Base-by-base conservation (phyloP, 2,113 vertebrate genomes). In the Geococcyx californianus region DNA sequence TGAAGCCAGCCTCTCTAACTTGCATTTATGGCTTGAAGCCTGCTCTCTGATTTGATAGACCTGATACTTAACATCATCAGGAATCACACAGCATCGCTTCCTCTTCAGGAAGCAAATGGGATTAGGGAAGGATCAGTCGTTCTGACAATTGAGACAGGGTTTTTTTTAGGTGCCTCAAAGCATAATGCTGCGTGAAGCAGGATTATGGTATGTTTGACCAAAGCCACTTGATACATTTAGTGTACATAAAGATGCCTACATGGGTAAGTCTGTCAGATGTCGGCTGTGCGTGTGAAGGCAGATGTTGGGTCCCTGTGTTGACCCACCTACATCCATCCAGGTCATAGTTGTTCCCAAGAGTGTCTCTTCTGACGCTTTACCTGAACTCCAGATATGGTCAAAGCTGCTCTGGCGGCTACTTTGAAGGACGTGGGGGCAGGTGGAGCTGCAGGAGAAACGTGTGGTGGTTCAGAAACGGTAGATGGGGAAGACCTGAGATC, bases 61-160 rank as follows among this genome's bases (percentile, higher is more conserved):
- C 63, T 29, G 72, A 85, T 90, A 28, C 21, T 83, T 82, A 40
- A 64, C 21, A 7, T 76, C 59, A 20, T 20, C 58, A 10, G 79
- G 92, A 79, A 58, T 83, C 79, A 4, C 2, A 8, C 15, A 9
- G 90, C 16, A n/a, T 66, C 24, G 11, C 54, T 91, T 9, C 6
- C 60, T 95, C 82, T 86, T 87, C 1, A 4, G 85, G 90, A 88
- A 93, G 82, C 42, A 91, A 94, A 95, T 93, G 79, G 85, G 87
- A 80, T 96, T 95, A 94, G 72, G 79, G 75, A 90, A 70, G 85
- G 90, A 90, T 96, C 87, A 86, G 85, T 86, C 13, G 3, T 83
- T 74, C 67, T 90, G 87, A 93, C 90, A 94, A 49, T 63, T 38
- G 64, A 92, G 91, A 69, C 47, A 62, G 75, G 51, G 16, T 0